A percentile compares a stretch with the other conserved stretches of the same genome.
Conservation (phyloP, 2,113 vertebrate species). For the Gobio gobio region DNA sequence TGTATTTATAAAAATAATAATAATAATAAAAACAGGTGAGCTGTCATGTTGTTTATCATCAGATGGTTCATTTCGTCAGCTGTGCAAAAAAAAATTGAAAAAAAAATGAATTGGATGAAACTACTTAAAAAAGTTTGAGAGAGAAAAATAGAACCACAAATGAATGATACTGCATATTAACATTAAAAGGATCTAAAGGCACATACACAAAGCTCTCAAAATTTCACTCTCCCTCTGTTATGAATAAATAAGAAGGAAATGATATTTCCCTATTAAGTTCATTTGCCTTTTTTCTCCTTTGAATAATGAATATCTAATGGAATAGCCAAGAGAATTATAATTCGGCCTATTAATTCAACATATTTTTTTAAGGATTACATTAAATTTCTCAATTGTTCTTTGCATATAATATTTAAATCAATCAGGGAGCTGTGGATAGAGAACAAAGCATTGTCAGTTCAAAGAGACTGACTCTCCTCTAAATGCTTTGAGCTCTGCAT, state of each 20-base stretch:
- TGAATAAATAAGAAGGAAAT: slow-evolving; percentile 59
- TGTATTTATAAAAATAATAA: background rate
- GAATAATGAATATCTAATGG: slow-evolving; percentile 60
- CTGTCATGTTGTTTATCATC: background rate
- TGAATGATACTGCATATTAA: slow-evolving; percentile 3
- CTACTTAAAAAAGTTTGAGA: slow-evolving; percentile 3
- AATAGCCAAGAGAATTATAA: slow-evolving; percentile 60
- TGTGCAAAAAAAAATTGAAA: background rate
- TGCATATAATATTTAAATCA: slow-evolving; percentile 58
- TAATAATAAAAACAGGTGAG: background rate
- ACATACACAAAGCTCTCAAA: background rate
- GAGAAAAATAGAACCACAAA: background rate
- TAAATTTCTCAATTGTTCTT: slow-evolving; percentile 61
- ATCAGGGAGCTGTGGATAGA: slow-evolving; percentile 53
- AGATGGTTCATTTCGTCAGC: background rate
- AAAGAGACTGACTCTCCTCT: slow-evolving; percentile 39
- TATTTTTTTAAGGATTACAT: slow-evolving; percentile 55
- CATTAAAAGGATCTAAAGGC: slow-evolving; percentile 25
- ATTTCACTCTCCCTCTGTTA: slow-evolving; percentile 44
- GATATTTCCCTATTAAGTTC: slow-evolving; percentile 57
- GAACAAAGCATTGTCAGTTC: slow-evolving; percentile 54
- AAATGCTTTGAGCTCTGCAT: slow-evolving; percentile 40
- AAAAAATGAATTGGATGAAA: background rate
- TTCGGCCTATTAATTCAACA: slow-evolving; percentile 60
- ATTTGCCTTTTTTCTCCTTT: slow-evolving; percentile 55